Percentiles rank a stretch among this genome's conserved stretches.
phyloP scores from a whole-genome alignment of 2,113 vertebrate species.

The Oxyruncus cristatus region DNA sequence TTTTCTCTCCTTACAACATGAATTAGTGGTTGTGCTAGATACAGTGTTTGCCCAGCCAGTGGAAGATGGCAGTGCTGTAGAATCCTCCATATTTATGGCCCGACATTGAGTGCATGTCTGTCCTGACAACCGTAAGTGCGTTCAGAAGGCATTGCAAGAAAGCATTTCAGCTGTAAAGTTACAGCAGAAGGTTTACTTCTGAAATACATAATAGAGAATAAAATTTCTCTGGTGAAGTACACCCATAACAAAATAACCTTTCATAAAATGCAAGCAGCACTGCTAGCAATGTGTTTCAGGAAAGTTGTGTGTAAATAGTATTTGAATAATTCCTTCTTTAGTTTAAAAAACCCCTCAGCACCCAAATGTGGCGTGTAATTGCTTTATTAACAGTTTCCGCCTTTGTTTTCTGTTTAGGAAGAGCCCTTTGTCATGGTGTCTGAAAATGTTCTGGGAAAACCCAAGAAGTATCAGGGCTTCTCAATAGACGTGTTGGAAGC shows the following conservation, averaged over 20 bases:
- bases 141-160: neutral
- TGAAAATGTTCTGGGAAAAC: constrained; percentile 96
- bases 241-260: neutral
- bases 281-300: neutral
- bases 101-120: neutral
- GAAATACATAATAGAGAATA: neutral
- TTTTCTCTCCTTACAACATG: neutral
- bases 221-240: neutral
- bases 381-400: neutral
- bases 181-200: neutral
- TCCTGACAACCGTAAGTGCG: neutral
- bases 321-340: neutral
- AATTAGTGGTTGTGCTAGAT: neutral
- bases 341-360: neutral
- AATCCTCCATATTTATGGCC: neutral
- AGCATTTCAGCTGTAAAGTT: neutral
- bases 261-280: neutral
- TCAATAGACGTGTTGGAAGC: constrained; percentile 97
- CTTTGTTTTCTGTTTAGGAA: constrained; percentile 79
- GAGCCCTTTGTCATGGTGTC: constrained; percentile 99
- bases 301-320: neutral
- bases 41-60: neutral
- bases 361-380: neutral
- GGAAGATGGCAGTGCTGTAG: neutral
- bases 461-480: constrained; percentile 97